These are phyloP conservation scores for Meteorus colon DNA, from an alignment of 2,888 invertebrate species.

Conservation along the genomic window DNA sequence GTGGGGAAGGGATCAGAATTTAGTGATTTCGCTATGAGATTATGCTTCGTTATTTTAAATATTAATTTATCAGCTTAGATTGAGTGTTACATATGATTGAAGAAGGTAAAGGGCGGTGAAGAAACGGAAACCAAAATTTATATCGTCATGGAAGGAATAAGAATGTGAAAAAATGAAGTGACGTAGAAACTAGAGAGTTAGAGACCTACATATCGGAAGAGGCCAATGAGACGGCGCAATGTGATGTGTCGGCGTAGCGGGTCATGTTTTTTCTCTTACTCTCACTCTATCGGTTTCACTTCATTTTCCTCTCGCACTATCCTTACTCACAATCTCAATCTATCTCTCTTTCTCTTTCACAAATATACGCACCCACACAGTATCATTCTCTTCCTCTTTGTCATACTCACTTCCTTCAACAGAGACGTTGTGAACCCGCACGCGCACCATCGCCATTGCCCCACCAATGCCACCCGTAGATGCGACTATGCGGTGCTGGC, in stretches of 20 bases:
- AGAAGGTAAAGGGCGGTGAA: conserved; percentile 15
- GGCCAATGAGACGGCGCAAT: conserved; percentile 73
- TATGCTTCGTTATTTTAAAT: too few relatives aligned
- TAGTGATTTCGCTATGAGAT: too few relatives aligned
- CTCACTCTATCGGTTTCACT: conserved; percentile 26
- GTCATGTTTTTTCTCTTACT: conserved; percentile 40
- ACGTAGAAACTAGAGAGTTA: conserved; percentile 57
- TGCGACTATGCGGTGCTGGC: conserved; percentile 49
- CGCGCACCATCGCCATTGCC: conserved; percentile 28
- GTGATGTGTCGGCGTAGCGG: conserved; percentile 66
- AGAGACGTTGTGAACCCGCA: conserved; percentile 35
- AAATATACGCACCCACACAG: too few relatives aligned
- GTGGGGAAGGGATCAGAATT: not conserved
- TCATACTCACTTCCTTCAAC: not conserved
- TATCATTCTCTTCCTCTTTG: conserved; percentile 25
- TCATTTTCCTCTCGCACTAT: not conserved
- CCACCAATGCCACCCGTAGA: conserved; percentile 27
- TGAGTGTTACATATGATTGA: too few relatives aligned
- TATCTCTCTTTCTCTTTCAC: not conserved
- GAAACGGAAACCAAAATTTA: conserved; percentile 16
- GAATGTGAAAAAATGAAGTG: conserved; percentile 42
- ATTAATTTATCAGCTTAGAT: too few relatives aligned
- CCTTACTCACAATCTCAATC: not conserved
- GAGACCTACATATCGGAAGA: conserved; percentile 70
- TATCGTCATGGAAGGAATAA: conserved; percentile 44